Conservation (phyloP, 2,888 invertebrate genomes). For the Germaria angustata region DNA sequence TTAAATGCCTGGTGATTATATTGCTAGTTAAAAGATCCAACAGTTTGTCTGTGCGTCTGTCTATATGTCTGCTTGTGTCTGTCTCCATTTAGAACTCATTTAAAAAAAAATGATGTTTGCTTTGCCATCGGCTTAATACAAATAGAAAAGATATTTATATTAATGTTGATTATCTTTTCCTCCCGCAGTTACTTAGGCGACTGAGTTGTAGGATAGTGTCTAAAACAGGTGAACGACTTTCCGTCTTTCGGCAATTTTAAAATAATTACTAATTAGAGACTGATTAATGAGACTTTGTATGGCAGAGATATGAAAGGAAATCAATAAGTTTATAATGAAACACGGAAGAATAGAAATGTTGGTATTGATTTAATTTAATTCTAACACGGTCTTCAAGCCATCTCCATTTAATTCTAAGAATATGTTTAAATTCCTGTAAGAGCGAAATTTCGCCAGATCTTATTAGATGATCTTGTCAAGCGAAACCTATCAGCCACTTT, state of each 20-base stretch:
- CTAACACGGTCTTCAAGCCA: no score
- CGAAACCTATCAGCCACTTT: no score
- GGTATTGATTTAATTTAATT: no score
- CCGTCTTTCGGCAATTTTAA: not conserved
- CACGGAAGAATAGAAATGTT: no score
- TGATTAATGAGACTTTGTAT: conserved; percentile 37
- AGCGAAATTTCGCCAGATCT: no score
- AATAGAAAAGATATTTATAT: not conserved
- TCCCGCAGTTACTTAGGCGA: conserved; percentile 20
- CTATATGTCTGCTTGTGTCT: not conserved
- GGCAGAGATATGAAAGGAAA: not conserved
- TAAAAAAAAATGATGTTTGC: not conserved
- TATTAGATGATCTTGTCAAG: no score
- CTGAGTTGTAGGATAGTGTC: not conserved
- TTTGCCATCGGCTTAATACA: conserved; percentile 8
- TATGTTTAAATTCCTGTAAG: no score
- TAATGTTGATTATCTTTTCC: conserved; percentile 25
- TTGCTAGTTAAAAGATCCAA: not conserved
- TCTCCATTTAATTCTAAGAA: no score
- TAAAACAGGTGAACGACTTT: conserved; percentile 21
- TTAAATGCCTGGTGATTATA: conserved; percentile 24
- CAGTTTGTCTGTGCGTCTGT: not conserved
- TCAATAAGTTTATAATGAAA: not conserved
- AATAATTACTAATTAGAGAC: conserved; percentile 26
- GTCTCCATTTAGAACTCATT: conserved; percentile 4